phyloP scores from a whole-genome alignment of 2,113 vertebrate genomes.

The Odontesthes bonariensis region DNA sequence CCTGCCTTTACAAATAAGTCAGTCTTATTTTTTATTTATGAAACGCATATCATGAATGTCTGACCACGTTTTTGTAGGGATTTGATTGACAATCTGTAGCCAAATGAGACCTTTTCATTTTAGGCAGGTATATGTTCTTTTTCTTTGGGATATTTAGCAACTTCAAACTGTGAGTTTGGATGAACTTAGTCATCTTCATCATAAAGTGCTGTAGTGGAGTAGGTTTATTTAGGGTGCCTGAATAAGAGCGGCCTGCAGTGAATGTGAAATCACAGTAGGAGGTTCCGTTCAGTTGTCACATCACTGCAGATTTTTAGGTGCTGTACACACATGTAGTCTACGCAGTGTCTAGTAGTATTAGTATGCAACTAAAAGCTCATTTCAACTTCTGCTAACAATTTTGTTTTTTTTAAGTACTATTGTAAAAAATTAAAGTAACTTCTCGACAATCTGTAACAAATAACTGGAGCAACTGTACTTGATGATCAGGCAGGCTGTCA shows the following conservation, averaged over 20 bases:
- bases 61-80: conserved; percentile 12
- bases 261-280: conserved; percentile 11
- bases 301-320: not conserved
- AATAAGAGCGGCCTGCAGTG: not conserved
- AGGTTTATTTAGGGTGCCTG: conserved; percentile 6
- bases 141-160: conserved; percentile 22
- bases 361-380: conserved; percentile 12
- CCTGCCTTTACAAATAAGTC: conserved; percentile 14
- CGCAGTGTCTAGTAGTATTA: conserved; percentile 23
- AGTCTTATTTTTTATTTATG: conserved; percentile 18
- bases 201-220: conserved; percentile 39
- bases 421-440: not conserved
- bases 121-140: not conserved
- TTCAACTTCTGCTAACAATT: not conserved
- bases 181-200: not conserved
- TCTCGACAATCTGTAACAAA: conserved; percentile 44
- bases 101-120: not conserved
- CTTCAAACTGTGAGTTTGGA: conserved; percentile 54
- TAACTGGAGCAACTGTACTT: conserved; percentile 4
- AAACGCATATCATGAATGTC: conserved; percentile 10
- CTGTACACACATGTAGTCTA: conserved; percentile 19
- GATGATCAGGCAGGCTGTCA: conserved; percentile 23
- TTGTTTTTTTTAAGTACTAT: not conserved
- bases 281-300: not conserved
- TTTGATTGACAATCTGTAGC: conserved; percentile 44